Evolutionary conservation across 2,888 invertebrate genomes (phyloP), one percentile per base, ranked within the genome.

Genomic region (Coecobrya sp.): DNA sequence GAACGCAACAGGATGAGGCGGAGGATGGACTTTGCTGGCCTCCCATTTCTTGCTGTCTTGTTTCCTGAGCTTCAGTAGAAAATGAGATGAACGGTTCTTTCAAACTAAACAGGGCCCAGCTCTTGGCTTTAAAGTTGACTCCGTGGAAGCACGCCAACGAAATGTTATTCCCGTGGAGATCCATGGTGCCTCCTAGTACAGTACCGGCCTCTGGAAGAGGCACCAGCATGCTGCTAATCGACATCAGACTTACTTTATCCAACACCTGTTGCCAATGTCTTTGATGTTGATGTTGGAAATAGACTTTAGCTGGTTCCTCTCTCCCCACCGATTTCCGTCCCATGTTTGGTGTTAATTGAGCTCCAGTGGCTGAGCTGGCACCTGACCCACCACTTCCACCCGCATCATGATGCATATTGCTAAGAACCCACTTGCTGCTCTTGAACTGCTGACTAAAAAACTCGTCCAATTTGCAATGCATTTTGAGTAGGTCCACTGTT

Each of bases 371-470:
- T 79, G 49, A 90, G 25, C 45, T 79, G 92, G 79, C 90, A 92
- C 84, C 49, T 95, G 96, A 84, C 96, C 95, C 36, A 36, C 36
- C 36, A 36, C 36, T 49, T 96, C 96, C 0, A 97, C 96, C 95
- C 96, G 97, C 95, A 49, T 98, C 89, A 22, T 89, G 89, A 49
- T 89, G 89, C 89, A 89, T 89, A 45, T 49, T 89, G 22, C 84
- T 84, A 10, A 89, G 59, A 16, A 89, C 99, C 1, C 99, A 97
- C 95, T 98, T 98, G 95, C 99, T 98, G 94, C 98, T 99, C 96
- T 99, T 98, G 95, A 99, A 99, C 96, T 99, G 99, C 96, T 99
- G 99, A 93, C 98, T 98, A 96, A 99, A 99, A 96, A 99, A 99
- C 96, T 99, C 99, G 95, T 99, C 99, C 52, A 99, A 96, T 95